Percentiles rank a stretch among this genome's conserved stretches.
Evolutionary conservation across 1,140 invertebrate genomes (phyloP).

Genomic region (Scaptomyza hsui): DNA sequence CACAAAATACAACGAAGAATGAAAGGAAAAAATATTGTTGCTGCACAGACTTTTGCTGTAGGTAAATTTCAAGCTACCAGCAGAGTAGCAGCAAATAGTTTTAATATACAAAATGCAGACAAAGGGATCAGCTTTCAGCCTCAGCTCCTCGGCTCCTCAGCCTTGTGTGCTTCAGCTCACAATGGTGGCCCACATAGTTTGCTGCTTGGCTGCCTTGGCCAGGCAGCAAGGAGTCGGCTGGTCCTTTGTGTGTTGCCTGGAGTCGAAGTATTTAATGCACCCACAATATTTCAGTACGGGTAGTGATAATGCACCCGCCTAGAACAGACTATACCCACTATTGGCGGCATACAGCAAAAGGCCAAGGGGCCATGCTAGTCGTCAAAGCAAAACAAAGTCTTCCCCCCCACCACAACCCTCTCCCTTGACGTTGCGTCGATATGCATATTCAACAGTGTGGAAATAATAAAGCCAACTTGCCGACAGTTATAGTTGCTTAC

Average conservation of each 20-base stretch:
- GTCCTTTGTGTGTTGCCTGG: slow-evolving; percentile 38
- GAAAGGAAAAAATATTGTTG: slow-evolving; percentile 19
- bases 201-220: not conserved
- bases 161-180: not conserved
- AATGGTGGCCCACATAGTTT: slow-evolving; percentile 24
- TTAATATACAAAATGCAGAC: slow-evolving; percentile 69
- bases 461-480: slow-evolving; percentile 82
- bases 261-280: slow-evolving; percentile 69
- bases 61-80: slow-evolving; percentile 49
- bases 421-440: not conserved
- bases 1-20: slow-evolving; percentile 4
- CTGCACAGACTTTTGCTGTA: slow-evolving; percentile 17
- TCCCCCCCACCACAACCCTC: not conserved
- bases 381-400: slow-evolving; percentile 60
- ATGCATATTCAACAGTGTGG: slow-evolving; percentile 81
- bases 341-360: slow-evolving; percentile 33
- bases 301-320: slow-evolving; percentile 68
- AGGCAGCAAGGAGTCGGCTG: slow-evolving; percentile 2
- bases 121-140: slow-evolving; percentile 49
- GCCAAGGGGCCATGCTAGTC: slow-evolving; percentile 46
- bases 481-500: slow-evolving; percentile 73
- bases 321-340: slow-evolving; percentile 19
- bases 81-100: slow-evolving; percentile 59
- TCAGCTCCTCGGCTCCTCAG: slow-evolving; percentile 31
- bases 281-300: slow-evolving; percentile 69